A percentile compares a stretch with the other conserved stretches of the same genome.
Conservation (phyloP, 2,797 vertebrate genomes). For the Fistularia tabacaria region DNA sequence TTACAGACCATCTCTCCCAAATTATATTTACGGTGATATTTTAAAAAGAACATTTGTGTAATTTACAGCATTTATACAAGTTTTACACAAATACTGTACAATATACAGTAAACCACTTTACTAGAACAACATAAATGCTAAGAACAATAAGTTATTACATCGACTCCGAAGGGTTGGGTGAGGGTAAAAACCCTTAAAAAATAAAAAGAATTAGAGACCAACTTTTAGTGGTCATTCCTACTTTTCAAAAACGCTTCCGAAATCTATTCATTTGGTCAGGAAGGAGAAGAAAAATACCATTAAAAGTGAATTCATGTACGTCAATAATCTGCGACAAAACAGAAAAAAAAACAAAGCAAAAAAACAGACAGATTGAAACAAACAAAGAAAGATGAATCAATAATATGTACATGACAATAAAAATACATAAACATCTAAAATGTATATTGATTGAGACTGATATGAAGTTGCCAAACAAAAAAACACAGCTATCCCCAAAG, state of each 20-base stretch:
- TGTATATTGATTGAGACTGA: slow-evolving; percentile 31
- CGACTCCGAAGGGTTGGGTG: slow-evolving; percentile 1
- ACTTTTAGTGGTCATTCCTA: slow-evolving; percentile 36
- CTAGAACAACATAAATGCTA: slow-evolving; percentile 14
- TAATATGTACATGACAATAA: no score
- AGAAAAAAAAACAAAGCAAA: not conserved
- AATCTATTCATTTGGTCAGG: slow-evolving; percentile 42
- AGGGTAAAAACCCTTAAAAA: slow-evolving; percentile 15
- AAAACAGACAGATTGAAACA: slow-evolving; percentile 9
- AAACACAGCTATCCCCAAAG: slow-evolving; percentile 7
- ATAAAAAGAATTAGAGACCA: slow-evolving; percentile 52
- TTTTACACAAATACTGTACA: slow-evolving; percentile 62
- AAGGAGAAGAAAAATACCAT: slow-evolving; percentile 3
- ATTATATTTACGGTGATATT: slow-evolving; percentile 20
- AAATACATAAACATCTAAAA: not conserved
- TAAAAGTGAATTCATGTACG: no score
- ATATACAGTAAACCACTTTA: slow-evolving; percentile 52
- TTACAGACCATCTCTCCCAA: slow-evolving; percentile 18
- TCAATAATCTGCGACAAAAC: slow-evolving; percentile 1
- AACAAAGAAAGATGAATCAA: not conserved
- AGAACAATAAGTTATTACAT: slow-evolving; percentile 49
- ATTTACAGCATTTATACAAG: slow-evolving; percentile 56
- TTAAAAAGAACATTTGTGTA: slow-evolving; percentile 35
- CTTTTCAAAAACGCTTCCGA: slow-evolving; percentile 26
- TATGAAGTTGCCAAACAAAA: slow-evolving; percentile 7